A percentile compares a stretch with the other conserved stretches of the same genome.
These are phyloP conservation scores for Pyrocoelia pectoralis DNA, from an alignment of 2,888 invertebrate genomes.

Conservation along the genomic window DNA sequence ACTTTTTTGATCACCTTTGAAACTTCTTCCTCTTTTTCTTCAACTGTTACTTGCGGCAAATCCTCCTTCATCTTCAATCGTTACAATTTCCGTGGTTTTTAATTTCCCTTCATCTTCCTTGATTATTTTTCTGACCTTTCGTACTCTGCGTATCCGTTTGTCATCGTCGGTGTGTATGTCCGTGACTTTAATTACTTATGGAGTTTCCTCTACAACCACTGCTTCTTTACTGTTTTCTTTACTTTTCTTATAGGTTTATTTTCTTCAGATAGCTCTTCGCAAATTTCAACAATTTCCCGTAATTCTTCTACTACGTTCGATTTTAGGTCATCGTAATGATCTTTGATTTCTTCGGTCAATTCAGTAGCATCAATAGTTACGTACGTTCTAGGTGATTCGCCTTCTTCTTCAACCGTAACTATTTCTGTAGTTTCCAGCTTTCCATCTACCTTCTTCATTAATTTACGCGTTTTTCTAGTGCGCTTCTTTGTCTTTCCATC, in stretches of 20 bases:
- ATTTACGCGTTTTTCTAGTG: not conserved
- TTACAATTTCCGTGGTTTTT: slow-evolving; percentile 35
- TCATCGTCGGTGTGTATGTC: slow-evolving; percentile 42
- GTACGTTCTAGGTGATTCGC: slow-evolving; percentile 25
- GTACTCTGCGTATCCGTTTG: slow-evolving; percentile 37
- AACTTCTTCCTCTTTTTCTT: slow-evolving; percentile 40
- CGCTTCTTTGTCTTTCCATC: slow-evolving; percentile 46
- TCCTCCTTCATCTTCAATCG: slow-evolving; percentile 46
- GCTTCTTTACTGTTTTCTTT: slow-evolving; percentile 27
- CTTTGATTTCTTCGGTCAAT: slow-evolving; percentile 49
- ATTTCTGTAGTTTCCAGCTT: not conserved
- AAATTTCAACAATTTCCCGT: slow-evolving; percentile 45
- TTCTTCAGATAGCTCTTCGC: slow-evolving; percentile 28
- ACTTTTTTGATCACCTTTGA: slow-evolving; percentile 38
- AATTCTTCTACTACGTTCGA: slow-evolving; percentile 36
- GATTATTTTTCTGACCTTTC: slow-evolving; percentile 24
- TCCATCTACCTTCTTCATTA: not conserved
- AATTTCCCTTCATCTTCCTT: slow-evolving; percentile 24
- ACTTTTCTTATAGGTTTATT: slow-evolving; percentile 40
- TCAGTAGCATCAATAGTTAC: slow-evolving; percentile 39
- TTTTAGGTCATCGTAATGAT: slow-evolving; percentile 40
- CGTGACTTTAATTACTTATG: slow-evolving; percentile 32
- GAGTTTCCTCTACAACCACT: slow-evolving; percentile 21
- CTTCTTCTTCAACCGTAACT: not conserved
- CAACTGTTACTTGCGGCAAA: slow-evolving; percentile 47